Percentiles rank a stretch among this genome's conserved stretches.
phyloP scores from a whole-genome alignment of 2,113 vertebrate species.

The Ginglymostoma cirratum region DNA sequence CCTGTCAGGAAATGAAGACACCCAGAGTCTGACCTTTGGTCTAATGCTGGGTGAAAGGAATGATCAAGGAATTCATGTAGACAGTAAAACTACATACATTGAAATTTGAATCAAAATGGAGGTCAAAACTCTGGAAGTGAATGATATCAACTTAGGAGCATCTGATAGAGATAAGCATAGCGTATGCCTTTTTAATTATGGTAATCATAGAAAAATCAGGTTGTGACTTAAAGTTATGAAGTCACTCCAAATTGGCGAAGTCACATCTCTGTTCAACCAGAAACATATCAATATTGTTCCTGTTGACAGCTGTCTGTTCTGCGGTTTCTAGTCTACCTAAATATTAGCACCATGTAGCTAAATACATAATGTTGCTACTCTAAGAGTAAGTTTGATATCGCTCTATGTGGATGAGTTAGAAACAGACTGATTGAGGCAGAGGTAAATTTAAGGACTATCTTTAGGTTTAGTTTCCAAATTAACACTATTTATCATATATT shows the following conservation, averaged over 20 bases:
- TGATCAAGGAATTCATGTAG: not conserved
- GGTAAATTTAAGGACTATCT: no score
- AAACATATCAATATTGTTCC: not conserved
- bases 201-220: no score
- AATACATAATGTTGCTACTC: not conserved
- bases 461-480: no score
- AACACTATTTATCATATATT: no score
- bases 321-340: not conserved
- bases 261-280: not conserved
- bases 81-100: not conserved
- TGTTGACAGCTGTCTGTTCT: not conserved
- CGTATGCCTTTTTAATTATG: no score
- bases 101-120: not conserved
- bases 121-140: not conserved
- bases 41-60: not conserved
- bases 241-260: not conserved
- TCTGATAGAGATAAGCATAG: no score
- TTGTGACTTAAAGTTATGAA: no score
- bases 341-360: not conserved
- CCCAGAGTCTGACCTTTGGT: not conserved
- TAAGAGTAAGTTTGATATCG: no score
- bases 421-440: no score
- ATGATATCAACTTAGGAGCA: not conserved
- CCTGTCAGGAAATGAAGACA: not conserved
- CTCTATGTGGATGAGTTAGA: no score